Base-by-base conservation (phyloP, 2,888 invertebrate genomes). In the Diogma glabrata region DNA sequence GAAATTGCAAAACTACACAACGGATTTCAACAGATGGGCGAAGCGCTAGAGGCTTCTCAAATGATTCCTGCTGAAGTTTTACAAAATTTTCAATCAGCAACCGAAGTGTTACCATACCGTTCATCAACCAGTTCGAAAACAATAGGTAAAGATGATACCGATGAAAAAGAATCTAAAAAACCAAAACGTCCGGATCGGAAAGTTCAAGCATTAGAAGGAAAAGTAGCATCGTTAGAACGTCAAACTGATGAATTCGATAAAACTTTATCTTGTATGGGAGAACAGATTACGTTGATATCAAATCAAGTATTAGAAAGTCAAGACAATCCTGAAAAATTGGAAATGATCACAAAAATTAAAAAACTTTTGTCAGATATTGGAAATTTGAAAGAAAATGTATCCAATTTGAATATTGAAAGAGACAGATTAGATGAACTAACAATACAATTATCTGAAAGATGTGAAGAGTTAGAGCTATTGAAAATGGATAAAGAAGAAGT, bases 401-500 rank as follows among this genome's bases (percentile, higher is more conserved):
- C 7, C 6, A 43, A 43, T 8, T 6, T 43, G 4, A 22, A 22
- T 23, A 24, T 19, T 1, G 54, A 56, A 19, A 16, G 23, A n/a
- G 48, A 49, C 4, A 17, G 6, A 0, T 47, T 52, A 4, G 50
- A 49, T 10, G 36, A 17, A 19, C 16, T 20, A 1, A 24, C 53
- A 4, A 40, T 51, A 2, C 47, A 30, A 2, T 20, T 56, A 3
- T 40, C 7, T 2, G 38, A 52, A 1, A 54, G 57, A 2, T 19
- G 64, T 3, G 56, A 59, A 0, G 61, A 62, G 12, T 61, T 86
- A 55, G 81, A 80, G 60, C 74, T 73, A 0, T 71, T 79, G 1
- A 87, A 86, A 65, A 75, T 84, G 4, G 82, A 85, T 58, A 79
- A 79, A 54, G 81, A 79, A 57, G 83, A 84, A 57, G 73, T 86